Conservation (phyloP, 1,140 invertebrate species). For the Marisa cornuarietis region DNA sequence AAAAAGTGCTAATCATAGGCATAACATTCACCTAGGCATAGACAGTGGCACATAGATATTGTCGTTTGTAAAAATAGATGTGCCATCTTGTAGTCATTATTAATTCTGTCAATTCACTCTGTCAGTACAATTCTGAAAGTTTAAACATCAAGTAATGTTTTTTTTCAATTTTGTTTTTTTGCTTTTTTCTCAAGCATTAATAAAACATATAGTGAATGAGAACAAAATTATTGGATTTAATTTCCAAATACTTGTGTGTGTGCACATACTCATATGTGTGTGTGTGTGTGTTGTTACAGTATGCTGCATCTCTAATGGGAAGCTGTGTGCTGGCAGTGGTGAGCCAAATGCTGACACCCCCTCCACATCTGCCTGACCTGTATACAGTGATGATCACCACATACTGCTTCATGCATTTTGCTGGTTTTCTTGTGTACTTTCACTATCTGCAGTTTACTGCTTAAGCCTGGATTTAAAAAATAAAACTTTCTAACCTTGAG, state of each 20-base stretch:
- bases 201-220: neutral
- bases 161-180: no score
- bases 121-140: no score
- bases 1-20: no score
- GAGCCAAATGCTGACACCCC: constrained; percentile 74
- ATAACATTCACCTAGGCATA: no score
- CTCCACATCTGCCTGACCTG: constrained; percentile 81
- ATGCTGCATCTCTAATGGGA: constrained; percentile 72
- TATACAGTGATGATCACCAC: constrained; percentile 84
- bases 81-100: no score
- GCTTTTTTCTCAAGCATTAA: no score
- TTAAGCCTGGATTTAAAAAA: neutral
- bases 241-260: neutral
- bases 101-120: no score
- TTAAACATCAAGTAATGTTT: no score
- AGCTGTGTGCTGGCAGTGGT: constrained; percentile 72
- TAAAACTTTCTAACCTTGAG: neutral
- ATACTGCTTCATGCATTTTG: constrained; percentile 86
- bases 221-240: neutral
- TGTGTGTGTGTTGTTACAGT: constrained; percentile 61
- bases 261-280: neutral
- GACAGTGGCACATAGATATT: no score
- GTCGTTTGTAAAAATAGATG: no score
- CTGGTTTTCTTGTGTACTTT: constrained; percentile 84
- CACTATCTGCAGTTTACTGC: constrained; percentile 76